A percentile compares a stretch with the other conserved stretches of the same genome.
Evolutionary conservation across 2,888 invertebrate species (phyloP).

Genomic region (Leucophenga maculata): DNA sequence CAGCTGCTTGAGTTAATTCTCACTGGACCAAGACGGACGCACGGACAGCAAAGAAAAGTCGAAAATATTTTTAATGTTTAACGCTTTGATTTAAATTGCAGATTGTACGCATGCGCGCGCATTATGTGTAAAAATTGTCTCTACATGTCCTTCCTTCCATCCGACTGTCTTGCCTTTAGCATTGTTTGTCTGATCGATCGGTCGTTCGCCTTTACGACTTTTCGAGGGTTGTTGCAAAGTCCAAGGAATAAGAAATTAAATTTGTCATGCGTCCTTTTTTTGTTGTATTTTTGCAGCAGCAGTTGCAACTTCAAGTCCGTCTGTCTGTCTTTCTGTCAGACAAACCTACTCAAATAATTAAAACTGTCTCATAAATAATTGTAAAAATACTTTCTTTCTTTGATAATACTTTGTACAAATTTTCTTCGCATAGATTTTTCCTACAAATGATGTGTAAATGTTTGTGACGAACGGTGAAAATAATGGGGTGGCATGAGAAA

Average conservation of each 20-base stretch:
- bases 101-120: conserved; percentile 21
- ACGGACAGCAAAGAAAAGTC: not conserved
- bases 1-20: not conserved
- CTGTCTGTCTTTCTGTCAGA: conserved; percentile 9
- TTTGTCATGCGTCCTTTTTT: conserved; percentile 55
- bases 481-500: conserved; percentile 25
- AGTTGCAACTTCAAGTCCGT: not conserved
- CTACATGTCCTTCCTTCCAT: conserved; percentile 27
- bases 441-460: conserved; percentile 60
- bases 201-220: conserved; percentile 3
- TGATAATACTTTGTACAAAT: conserved; percentile 25
- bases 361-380: conserved; percentile 62
- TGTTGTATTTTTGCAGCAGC: not conserved
- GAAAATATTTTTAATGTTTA: conserved; percentile 49
- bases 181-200: not conserved
- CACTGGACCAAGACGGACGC: not conserved
- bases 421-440: conserved; percentile 33
- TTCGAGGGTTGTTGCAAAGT: conserved; percentile 39
- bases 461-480: conserved; percentile 39
- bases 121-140: not conserved
- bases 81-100: conserved; percentile 60
- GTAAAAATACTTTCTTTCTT: conserved; percentile 49
- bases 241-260: conserved; percentile 62
- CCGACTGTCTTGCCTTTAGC: not conserved
- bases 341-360: conserved; percentile 56